Conservation (phyloP, 1,140 invertebrate species). For the Achatina immaculata region DNA sequence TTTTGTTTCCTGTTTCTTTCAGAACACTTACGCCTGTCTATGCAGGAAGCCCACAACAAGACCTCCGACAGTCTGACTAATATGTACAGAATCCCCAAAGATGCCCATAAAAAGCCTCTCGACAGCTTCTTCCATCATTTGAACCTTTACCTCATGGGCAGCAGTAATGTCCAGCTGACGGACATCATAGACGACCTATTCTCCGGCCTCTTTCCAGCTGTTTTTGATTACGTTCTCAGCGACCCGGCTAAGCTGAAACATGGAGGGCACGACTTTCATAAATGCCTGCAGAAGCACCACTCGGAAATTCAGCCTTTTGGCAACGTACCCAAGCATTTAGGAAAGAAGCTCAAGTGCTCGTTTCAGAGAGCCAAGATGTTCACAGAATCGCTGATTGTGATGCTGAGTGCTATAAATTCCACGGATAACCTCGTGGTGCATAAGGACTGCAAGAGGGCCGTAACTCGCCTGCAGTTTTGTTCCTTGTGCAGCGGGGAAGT, state of each 20-base stretch:
- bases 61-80: constrained; percentile 81
- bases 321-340: constrained; percentile 81
- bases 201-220: constrained; percentile 84
- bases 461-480: constrained; percentile 85
- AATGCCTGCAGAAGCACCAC: constrained; percentile 82
- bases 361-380: constrained; percentile 84
- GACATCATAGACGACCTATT: constrained; percentile 83
- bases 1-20: not conserved
- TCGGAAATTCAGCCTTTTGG: constrained; percentile 85
- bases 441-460: constrained; percentile 76
- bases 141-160: constrained; percentile 75
- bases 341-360: constrained; percentile 78
- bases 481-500: constrained; percentile 81
- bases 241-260: constrained; percentile 70
- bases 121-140: constrained; percentile 80
- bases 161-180: constrained; percentile 72
- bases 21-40: constrained; percentile 68
- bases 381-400: constrained; percentile 72
- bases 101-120: constrained; percentile 77
- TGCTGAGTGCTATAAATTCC: constrained; percentile 79
- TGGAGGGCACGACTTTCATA: constrained; percentile 82
- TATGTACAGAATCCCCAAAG: constrained; percentile 81
- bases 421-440: constrained; percentile 78
- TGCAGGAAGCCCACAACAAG: constrained; percentile 83
- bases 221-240: constrained; percentile 78